Evolutionary conservation across 2,888 invertebrate genomes (phyloP).

Genomic region (Cantharis lateralis): DNA sequence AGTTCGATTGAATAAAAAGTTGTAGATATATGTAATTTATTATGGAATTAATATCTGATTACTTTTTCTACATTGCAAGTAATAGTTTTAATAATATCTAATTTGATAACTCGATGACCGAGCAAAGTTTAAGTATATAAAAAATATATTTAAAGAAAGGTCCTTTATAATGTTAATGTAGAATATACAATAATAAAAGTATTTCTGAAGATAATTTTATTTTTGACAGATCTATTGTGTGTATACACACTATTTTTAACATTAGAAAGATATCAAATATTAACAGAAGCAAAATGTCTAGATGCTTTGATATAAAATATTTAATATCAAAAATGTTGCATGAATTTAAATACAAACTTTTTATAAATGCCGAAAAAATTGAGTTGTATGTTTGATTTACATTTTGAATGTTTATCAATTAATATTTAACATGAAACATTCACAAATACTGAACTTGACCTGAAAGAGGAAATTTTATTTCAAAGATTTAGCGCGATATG

Average conservation of each 20-base stretch:
- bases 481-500: not conserved
- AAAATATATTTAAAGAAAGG: not conserved
- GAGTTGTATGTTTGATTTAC: not conserved
- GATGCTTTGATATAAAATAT: not conserved
- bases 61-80: not conserved
- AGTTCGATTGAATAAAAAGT: not conserved
- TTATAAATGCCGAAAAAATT: not conserved
- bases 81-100: not conserved
- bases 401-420: not conserved
- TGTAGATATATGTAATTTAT: too few species aligned
- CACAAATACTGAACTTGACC: not conserved
- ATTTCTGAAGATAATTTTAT: not conserved
- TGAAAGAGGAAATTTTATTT: not conserved
- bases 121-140: not conserved
- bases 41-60: too few species aligned
- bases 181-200: not conserved
- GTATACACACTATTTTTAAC: not conserved
- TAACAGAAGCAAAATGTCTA: not conserved
- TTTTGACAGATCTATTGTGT: not conserved
- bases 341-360: not conserved
- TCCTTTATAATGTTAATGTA: not conserved
- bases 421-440: not conserved
- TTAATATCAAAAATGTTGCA: not conserved
- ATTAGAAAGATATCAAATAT: not conserved
- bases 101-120: not conserved